Percentiles rank a stretch among this genome's conserved stretches.
Evolutionary conservation across 64 coral and sea anemone species (phyloP).

Genomic region (Porites lutea): DNA sequence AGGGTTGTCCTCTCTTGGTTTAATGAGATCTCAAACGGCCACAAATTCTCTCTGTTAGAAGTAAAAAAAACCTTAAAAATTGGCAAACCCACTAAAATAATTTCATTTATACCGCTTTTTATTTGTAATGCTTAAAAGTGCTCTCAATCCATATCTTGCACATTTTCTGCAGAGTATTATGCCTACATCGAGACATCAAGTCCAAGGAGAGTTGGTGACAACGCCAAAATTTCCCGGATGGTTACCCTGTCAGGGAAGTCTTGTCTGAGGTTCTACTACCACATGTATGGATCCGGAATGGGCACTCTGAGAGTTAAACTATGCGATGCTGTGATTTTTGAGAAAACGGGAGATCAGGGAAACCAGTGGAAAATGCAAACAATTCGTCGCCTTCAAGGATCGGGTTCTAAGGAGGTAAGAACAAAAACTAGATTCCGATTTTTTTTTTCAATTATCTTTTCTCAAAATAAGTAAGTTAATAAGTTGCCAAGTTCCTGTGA

Average conservation of each 20-base stretch:
- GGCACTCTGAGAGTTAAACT: constrained; percentile 25
- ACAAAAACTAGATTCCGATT: no score
- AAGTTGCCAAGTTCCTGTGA: no score
- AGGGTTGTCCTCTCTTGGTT: no score
- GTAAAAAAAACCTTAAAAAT: no score
- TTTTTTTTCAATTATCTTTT: no score
- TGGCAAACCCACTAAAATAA: no score
- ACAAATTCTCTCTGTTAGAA: no score
- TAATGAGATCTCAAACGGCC: no score
- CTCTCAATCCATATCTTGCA: neutral
- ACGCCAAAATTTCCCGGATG: constrained; percentile 27
- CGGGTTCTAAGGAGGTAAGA: neutral
- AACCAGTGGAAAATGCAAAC: constrained; percentile 28
- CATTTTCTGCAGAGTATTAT: constrained; percentile 1
- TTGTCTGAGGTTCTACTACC: constrained; percentile 61
- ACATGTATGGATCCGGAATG: constrained; percentile 54
- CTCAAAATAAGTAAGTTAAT: no score
- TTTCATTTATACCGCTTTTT: neutral
- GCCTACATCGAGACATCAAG: constrained; percentile 50
- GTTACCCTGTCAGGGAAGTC: constrained; percentile 8
- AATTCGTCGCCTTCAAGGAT: neutral
- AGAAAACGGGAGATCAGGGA: constrained; percentile 33
- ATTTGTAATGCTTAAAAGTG: neutral
- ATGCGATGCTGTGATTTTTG: constrained; percentile 30
- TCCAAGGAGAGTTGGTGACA: neutral